A percentile compares a stretch with the other conserved stretches of the same genome.
These are phyloP conservation scores for Zeugodacus cucurbitae DNA, from an alignment of 1,140 invertebrate genomes.

Conservation along the genomic window DNA sequence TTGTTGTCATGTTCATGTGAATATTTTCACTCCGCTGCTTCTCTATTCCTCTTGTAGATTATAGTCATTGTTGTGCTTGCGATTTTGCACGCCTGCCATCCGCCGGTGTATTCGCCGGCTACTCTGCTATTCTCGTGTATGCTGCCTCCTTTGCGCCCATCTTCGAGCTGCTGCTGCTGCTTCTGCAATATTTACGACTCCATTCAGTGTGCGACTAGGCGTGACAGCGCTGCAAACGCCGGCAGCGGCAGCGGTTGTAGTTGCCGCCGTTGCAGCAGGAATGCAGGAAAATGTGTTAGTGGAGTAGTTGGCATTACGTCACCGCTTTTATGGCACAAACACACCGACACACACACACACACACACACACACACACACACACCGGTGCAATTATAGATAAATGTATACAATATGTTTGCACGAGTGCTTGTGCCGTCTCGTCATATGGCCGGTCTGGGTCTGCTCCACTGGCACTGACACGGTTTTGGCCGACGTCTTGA, in stretches of 20 bases:
- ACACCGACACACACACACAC: neutral
- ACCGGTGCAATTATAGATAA: neutral
- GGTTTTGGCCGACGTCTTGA: neutral
- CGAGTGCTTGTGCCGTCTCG: neutral
- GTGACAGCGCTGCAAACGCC: neutral
- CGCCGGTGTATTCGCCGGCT: neutral
- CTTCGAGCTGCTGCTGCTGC: neutral
- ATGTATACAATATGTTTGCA: neutral
- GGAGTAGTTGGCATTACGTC: slow-evolving; percentile 66
- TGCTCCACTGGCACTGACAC: neutral
- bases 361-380: too few relatives aligned
- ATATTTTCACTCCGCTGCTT: neutral
- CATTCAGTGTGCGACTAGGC: neutral
- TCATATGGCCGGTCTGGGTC: slow-evolving; percentile 40
- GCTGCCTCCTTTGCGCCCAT: too few relatives aligned
- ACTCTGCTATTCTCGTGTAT: neutral
- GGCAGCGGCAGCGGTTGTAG: neutral
- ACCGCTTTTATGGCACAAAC: slow-evolving; percentile 47
- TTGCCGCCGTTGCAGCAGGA: slow-evolving; percentile 48
- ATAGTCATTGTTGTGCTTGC: neutral
- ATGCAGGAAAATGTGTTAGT: slow-evolving; percentile 67
- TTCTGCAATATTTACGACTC: neutral
- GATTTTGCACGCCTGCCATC: neutral
- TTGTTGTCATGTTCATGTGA: slow-evolving; percentile 1
- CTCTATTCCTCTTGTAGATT: neutral